phyloP scores from a whole-genome alignment of 2,113 vertebrate genomes.

The Philantomba maxwellii region DNA sequence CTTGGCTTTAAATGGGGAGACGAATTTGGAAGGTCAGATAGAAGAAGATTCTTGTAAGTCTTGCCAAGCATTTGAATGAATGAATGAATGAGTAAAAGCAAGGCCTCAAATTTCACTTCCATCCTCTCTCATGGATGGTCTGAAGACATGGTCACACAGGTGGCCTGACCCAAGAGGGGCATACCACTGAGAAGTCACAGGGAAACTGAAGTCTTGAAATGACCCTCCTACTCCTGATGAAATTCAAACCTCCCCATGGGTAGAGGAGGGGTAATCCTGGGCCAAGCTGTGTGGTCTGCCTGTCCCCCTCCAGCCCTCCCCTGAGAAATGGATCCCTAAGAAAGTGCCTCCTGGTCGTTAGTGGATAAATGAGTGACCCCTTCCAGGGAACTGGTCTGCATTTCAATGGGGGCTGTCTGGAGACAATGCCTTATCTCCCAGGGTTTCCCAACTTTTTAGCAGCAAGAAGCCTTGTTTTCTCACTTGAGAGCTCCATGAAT shows the following conservation, averaged over 20 bases:
- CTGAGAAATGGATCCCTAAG: background rate
- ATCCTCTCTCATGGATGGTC: background rate
- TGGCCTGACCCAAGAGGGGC: background rate
- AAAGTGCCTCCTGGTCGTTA: background rate
- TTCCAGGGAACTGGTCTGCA: background rate
- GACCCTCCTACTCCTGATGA: background rate
- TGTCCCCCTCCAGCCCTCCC: background rate
- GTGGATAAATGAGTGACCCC: background rate
- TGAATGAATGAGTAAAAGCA: background rate
- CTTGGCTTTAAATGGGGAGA: slow-evolving; percentile 20
- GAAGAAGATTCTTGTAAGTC: background rate
- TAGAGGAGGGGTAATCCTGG: background rate
- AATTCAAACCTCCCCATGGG: background rate
- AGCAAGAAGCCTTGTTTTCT: slow-evolving; percentile 22
- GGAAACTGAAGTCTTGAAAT: background rate
- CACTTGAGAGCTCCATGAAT: background rate
- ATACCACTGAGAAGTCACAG: background rate
- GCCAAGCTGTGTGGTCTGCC: background rate
- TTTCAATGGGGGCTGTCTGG: slow-evolving; percentile 24
- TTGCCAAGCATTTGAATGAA: background rate
- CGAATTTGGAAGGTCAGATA: background rate
- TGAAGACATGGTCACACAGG: background rate
- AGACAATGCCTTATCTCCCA: background rate
- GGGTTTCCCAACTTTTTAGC: background rate
- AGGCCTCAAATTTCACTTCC: background rate